phyloP scores from a whole-genome alignment of 2,797 vertebrate species.

The Urosaurus nigricauda region DNA sequence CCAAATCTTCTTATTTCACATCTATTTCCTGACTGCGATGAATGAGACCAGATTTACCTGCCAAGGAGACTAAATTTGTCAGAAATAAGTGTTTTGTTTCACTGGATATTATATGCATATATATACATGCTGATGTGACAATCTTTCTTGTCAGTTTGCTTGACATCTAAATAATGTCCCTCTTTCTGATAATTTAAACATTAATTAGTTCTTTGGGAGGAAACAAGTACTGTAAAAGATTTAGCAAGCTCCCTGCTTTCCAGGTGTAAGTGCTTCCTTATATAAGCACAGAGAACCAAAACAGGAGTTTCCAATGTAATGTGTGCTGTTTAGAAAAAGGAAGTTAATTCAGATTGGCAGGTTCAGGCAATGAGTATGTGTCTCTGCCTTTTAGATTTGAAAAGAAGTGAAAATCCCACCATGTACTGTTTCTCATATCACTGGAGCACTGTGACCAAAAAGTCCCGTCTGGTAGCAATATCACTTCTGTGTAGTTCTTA shows the following conservation, averaged over 20 bases:
- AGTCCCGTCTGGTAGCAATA: background rate
- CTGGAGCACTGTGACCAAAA: background rate
- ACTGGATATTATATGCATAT: slow-evolving; percentile 23
- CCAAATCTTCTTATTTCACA: slow-evolving; percentile 4
- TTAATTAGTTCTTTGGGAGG: background rate
- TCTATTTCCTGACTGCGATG: slow-evolving; percentile 4
- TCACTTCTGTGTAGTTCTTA: background rate
- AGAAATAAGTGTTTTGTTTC: slow-evolving; percentile 40
- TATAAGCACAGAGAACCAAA: slow-evolving; percentile 3
- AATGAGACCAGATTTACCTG: slow-evolving; percentile 20
- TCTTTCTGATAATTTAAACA: slow-evolving; percentile 23
- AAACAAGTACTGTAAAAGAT: slow-evolving; percentile 10
- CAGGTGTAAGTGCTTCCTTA: background rate
- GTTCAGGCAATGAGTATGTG: background rate
- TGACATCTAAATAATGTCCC: slow-evolving; percentile 5
- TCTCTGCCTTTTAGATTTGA: background rate
- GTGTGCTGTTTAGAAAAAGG: background rate
- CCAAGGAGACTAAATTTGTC: slow-evolving; percentile 23
- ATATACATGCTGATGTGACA: background rate
- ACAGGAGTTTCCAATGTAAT: background rate
- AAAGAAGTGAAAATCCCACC: background rate
- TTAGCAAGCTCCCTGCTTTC: background rate
- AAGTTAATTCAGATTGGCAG: background rate
- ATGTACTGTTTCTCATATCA: background rate
- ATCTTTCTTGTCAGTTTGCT: slow-evolving; percentile 5